Conservation (phyloP, 1,140 invertebrate genomes). For the Bombus confusus region DNA sequence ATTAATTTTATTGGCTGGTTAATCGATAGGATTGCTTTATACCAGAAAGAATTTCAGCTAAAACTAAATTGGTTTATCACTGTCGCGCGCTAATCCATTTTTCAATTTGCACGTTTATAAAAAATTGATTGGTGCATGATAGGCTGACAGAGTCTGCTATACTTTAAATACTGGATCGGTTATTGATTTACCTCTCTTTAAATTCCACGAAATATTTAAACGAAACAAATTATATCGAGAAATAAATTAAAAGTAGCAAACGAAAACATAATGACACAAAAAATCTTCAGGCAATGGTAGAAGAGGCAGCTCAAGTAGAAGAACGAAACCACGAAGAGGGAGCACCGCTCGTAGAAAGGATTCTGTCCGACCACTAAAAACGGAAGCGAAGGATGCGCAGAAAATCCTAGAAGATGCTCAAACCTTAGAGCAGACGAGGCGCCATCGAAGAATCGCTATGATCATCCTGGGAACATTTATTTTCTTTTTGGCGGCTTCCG, state of each 20-base stretch:
- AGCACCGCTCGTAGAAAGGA: constrained; percentile 70
- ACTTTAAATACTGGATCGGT: neutral
- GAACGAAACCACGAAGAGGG: constrained; percentile 64
- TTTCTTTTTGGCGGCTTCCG: constrained; percentile 86
- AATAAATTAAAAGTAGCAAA: neutral
- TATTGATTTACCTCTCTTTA: no score
- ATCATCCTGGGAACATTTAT: constrained; percentile 87
- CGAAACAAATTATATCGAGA: neutral
- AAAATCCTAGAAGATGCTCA: constrained; percentile 55
- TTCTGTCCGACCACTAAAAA: constrained; percentile 78
- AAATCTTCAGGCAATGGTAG: constrained; percentile 75
- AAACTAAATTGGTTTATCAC: neutral
- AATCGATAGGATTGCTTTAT: no score
- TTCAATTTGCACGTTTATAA: neutral
- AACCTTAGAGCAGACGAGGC: constrained; percentile 83
- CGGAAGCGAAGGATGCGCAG: constrained; percentile 77
- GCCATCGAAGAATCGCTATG: constrained; percentile 85
- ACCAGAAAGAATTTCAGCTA: neutral
- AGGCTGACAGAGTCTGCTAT: neutral
- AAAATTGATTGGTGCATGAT: neutral
- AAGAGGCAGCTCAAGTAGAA: constrained; percentile 74
- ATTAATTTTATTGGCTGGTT: neutral
- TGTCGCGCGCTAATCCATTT: neutral
- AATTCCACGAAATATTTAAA: neutral
- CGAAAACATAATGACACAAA: neutral